Conservation (phyloP, 2,113 vertebrate genomes). For the Brienomyrus brachyistius region DNA sequence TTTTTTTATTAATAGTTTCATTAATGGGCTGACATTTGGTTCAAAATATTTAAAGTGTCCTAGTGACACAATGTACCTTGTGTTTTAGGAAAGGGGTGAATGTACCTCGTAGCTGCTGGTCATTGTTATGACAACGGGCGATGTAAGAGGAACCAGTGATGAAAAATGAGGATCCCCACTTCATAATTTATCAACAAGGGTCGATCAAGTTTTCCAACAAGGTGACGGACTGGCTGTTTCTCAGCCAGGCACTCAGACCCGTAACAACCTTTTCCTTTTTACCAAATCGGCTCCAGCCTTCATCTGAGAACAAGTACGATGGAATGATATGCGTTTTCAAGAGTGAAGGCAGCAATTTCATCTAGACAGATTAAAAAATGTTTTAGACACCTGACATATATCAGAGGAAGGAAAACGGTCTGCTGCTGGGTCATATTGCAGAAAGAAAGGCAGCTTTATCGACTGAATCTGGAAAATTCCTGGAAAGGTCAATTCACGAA, state of each 20-base stretch:
- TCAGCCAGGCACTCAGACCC: neutral
- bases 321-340: neutral
- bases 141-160: slow-evolving; percentile 30
- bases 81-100: neutral
- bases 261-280: neutral
- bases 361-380: neutral
- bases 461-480: neutral
- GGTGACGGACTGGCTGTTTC: neutral
- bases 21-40: neutral
- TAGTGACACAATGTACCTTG: neutral
- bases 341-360: neutral
- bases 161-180: slow-evolving; percentile 31
- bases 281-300: neutral
- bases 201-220: neutral
- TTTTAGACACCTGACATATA: neutral
- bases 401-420: neutral
- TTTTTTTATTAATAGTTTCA: neutral
- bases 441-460: neutral
- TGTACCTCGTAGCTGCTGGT: neutral
- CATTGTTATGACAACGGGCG: neutral
- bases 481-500: neutral
- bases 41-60: neutral
- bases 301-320: neutral
- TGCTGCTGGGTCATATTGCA: neutral
- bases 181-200: slow-evolving; percentile 47